Conservation (phyloP, 2,888 invertebrate species). For the Chymomyza fuscimana region DNA sequence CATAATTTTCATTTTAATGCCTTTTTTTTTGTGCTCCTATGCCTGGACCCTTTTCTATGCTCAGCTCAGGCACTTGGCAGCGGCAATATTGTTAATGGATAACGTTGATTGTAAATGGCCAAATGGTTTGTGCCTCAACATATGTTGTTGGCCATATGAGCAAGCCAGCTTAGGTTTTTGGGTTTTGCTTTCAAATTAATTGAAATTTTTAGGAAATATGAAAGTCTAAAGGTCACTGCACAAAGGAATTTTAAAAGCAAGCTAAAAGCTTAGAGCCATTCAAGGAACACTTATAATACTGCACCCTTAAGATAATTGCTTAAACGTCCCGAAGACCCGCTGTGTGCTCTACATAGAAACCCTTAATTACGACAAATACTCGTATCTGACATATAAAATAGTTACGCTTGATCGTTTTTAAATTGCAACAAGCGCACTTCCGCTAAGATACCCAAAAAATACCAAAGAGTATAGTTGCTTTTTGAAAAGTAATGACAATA, state of each 20-base stretch:
- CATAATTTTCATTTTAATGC: constrained; percentile 68
- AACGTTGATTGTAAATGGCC: constrained; percentile 55
- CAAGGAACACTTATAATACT: neutral
- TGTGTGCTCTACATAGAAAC: constrained; percentile 30
- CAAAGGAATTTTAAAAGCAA: neutral
- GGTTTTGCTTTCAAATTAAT: constrained; percentile 51
- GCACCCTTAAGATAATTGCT: neutral
- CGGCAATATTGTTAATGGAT: constrained; percentile 68
- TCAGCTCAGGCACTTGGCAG: constrained; percentile 25
- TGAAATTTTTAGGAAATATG: constrained; percentile 28
- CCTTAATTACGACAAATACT: constrained; percentile 55
- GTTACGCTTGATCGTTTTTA: constrained; percentile 72
- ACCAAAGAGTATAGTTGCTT: constrained; percentile 32
- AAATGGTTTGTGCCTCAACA: constrained; percentile 13
- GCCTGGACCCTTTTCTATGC: constrained; percentile 23
- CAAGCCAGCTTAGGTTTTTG: constrained; percentile 40
- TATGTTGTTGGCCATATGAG: constrained; percentile 43
- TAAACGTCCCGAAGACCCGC: constrained; percentile 27
- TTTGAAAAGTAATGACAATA: constrained; percentile 9
- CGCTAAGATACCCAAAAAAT: constrained; percentile 32
- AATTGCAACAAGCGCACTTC: constrained; percentile 65
- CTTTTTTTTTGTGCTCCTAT: constrained; percentile 42
- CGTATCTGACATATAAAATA: constrained; percentile 26
- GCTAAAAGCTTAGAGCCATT: neutral
- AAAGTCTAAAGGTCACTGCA: neutral